Evolutionary conservation across 2,113 vertebrate species (phyloP), one percentile per base, ranked within the genome.

Genomic region (Campylomormyrus numenius): DNA sequence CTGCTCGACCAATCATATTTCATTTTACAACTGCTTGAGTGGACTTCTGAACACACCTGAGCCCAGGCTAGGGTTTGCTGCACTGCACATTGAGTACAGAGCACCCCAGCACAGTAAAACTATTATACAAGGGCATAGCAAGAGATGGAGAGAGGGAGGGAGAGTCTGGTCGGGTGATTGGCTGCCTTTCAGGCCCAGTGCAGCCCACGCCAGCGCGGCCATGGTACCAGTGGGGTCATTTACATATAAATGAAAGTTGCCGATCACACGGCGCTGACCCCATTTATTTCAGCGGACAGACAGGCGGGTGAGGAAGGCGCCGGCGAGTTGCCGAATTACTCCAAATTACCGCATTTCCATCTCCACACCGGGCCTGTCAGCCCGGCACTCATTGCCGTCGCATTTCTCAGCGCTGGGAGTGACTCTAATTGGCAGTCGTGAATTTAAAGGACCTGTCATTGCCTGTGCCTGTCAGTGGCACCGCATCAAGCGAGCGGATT

Each of bases 221-320:
- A 92, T 92, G 92, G 93, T 92, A 92, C 94, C 94, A 91, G 94
- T 93, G 90, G 93, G 95, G 95, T 95, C 95, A 96, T 96, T 96
- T 96, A 96, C 96, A 96, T 96, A 96, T 96, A 96, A 96, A 96
- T 96, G 96, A 96, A 96, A 96, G 96, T 96, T 96, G 96, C 96
- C 95, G 95, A 96, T 96, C 96, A 96, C 94, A 96, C 92, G 92
- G 95, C 91, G 94, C 95, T 96, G 96, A 96, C 96, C 95, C 95
- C 95, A 96, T 96, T 96, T 95, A 96, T 96, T 96, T 94, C 94
- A 92, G 95, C 92, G 93, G 95, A 96, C 94, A 94, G 95, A 96
- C 95, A 94, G 96, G 93, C 95, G 94, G 95, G 93, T 94, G 92
- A 93, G 91, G 95, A 94, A 95, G 94, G 94, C 93, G 92, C 93